Evolutionary conservation across 1,140 invertebrate species (phyloP), one percentile per base, ranked within the genome.

Genomic region (Stegodyphus dumicola): DNA sequence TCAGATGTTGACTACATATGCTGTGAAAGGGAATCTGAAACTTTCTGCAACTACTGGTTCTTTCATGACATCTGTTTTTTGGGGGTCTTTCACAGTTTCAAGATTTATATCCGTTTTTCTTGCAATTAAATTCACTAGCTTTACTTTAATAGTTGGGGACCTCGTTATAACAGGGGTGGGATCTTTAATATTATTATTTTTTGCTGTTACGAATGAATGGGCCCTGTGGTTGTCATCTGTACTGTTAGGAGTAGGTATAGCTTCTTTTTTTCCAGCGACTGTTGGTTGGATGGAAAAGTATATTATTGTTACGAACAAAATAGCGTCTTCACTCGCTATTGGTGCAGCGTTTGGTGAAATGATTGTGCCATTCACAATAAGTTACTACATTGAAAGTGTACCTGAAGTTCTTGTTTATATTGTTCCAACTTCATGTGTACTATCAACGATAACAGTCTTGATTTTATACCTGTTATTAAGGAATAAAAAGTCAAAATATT

Each of bases 231-330:
- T 89, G 7, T 88, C 89, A 49, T 87, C 90, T 7, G 88, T 89
- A 48, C 49, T 90, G 3, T 78, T 91, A n/a, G 92, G 92, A 13
- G 81, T 92, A 15, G 92, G 92, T 77, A 89, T 92, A 88, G 92
- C 92, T 1, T 92, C 92, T 10, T 90, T 92, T 9, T 91, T 92
- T 74, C 92, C 92, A 3, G 90, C 92, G 0, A 90, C 88, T 52
- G 89, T 92, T n/a, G 89, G 91, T 9, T 92, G 92, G 92, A 89
- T 91, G n/a, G 91, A 92, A 87, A 88, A 89, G 52, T 91, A 92
- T 86, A 90, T 92, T 53, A 89, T 90, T 64, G 89, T 92, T 6
- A 91, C 91, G 6, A 92, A 92, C 17, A 91, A 91, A 87, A 89
- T 91, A 15, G 91, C 92, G 1, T 90, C 92, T 9, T 88, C 91